These are phyloP conservation scores for Acleris laterana DNA, from an alignment of 2,888 invertebrate species.

Conservation along the genomic window DNA sequence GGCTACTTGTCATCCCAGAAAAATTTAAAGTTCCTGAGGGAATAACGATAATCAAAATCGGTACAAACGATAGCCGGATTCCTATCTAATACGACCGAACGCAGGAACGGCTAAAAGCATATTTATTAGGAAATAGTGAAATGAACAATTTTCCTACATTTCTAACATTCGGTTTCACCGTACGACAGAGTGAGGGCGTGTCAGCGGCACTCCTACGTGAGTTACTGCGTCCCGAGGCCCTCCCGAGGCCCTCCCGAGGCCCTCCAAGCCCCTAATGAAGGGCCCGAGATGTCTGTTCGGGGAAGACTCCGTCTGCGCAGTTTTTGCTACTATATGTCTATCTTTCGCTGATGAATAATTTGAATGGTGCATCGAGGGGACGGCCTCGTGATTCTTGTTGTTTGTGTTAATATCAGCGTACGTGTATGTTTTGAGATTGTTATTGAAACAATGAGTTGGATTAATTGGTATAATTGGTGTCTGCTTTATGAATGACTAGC, in stretches of 20 bases:
- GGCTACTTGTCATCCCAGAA: no score
- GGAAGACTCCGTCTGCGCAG: constrained; percentile 58
- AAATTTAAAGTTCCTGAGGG: no score
- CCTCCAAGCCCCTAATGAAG: constrained; percentile 59
- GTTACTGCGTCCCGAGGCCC: constrained; percentile 40
- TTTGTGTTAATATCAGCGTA: constrained; percentile 8
- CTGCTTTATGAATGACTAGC: no score
- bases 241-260: constrained; percentile 42
- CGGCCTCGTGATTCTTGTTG: constrained; percentile 16
- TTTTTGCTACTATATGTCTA: constrained; percentile 57
- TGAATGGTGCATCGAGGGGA: constrained; percentile 32
- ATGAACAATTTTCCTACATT: constrained; percentile 25
- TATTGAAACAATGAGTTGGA: neutral
- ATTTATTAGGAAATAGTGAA: constrained; percentile 9
- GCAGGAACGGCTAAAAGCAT: no score
- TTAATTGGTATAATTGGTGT: neutral
- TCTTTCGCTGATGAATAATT: constrained; percentile 56
- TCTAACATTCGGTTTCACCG: constrained; percentile 29
- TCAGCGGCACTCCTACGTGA: constrained; percentile 51
- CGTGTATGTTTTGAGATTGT: constrained; percentile 4
- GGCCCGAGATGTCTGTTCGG: constrained; percentile 50
- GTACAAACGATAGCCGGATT: no score
- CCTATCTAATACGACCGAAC: no score
- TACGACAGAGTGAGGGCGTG: constrained; percentile 44
- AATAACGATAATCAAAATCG: no score